Base-by-base conservation (phyloP, 2,888 invertebrate genomes). In the Drosophila parthenogenetica region DNA sequence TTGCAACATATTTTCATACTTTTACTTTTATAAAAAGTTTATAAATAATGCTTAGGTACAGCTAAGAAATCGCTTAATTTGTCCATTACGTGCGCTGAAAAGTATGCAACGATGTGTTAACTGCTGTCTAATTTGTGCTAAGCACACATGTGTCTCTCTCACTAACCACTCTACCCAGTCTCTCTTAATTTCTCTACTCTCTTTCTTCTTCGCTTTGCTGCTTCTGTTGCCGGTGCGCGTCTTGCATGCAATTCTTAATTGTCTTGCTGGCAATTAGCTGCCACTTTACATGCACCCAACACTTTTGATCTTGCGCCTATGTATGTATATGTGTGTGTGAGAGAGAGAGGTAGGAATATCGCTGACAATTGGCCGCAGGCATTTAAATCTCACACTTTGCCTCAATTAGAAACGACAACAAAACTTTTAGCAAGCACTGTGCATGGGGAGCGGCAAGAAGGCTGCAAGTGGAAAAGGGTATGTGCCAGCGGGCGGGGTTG, bases 331-430 rank as follows among this genome's bases (percentile, higher is more conserved):
- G 19, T 58, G 32, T 35, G 55, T 19, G 19, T 58, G 19, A 11
- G 35, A 13, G 45, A 13, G 42, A 5, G 40, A 25, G 7, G 40
- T 5, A 22, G 17, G 5, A 19, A 60, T 64, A 63, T 53, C 61
- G 68, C 67, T 81, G 71, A 73, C 76, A 83, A 71, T 64, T 84
- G 40, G 69, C 87, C 79, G 63, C 57, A 32, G 82, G 85, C 83
- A 85, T 81, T 83, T 87, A 79, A 82, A 77, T 73, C 87, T 87
- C 80, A 84, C 84, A 85, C 86, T 71, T 87, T 58, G 78, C 55
- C 73, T 29, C 84, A 82, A 82, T 82, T 82, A 77, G 68, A 73
- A 77, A 87, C 72, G 73, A 77, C 88, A 83, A 73, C 60, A 67
- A 81, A 87, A 84, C 76, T 84, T 73, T 84, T 78, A 81, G 73